These are phyloP conservation scores for Caenorhabditis wallacei DNA, from an alignment of 2,888 invertebrate genomes.

Conservation along the genomic window DNA sequence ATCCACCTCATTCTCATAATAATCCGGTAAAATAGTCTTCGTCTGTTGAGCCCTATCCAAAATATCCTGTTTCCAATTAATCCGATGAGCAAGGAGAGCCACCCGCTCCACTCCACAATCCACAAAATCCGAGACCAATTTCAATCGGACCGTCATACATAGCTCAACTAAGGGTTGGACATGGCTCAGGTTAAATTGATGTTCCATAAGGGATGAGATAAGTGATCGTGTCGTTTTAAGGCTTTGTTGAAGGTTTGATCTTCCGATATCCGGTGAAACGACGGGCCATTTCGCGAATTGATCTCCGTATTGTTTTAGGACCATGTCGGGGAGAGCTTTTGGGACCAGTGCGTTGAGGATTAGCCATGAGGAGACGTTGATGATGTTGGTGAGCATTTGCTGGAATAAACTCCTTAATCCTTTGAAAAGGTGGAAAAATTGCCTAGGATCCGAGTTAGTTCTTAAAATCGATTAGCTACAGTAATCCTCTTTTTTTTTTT, in stretches of 20 bases:
- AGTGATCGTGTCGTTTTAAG: constrained; percentile 76
- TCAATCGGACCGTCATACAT: constrained; percentile 80
- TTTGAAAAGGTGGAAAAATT: no score
- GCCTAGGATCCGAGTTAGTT: no score
- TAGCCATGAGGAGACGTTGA: constrained; percentile 82
- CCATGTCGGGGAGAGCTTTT: constrained; percentile 63
- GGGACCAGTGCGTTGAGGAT: constrained; percentile 82
- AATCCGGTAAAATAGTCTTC: constrained; percentile 82
- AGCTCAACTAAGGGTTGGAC: constrained; percentile 81
- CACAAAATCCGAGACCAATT: constrained; percentile 76
- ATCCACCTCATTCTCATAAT: constrained; percentile 82
- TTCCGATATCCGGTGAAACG: constrained; percentile 66
- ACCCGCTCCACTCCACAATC: constrained; percentile 73
- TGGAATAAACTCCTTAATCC: constrained; percentile 73
- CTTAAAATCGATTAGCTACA: no score
- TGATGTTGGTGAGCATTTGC: constrained; percentile 82
- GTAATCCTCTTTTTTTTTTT: no score
- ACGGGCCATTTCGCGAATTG: constrained; percentile 81
- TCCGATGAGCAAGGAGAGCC: constrained; percentile 74
- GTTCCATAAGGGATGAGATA: constrained; percentile 77
- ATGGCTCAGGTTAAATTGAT: constrained; percentile 74
- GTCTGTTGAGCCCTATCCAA: constrained; percentile 72
- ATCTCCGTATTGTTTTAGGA: constrained; percentile 67
- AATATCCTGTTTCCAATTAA: constrained; percentile 81
- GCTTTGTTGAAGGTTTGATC: constrained; percentile 73